Conservation (phyloP, 2,888 invertebrate species). For the Danaus chrysippus region DNA sequence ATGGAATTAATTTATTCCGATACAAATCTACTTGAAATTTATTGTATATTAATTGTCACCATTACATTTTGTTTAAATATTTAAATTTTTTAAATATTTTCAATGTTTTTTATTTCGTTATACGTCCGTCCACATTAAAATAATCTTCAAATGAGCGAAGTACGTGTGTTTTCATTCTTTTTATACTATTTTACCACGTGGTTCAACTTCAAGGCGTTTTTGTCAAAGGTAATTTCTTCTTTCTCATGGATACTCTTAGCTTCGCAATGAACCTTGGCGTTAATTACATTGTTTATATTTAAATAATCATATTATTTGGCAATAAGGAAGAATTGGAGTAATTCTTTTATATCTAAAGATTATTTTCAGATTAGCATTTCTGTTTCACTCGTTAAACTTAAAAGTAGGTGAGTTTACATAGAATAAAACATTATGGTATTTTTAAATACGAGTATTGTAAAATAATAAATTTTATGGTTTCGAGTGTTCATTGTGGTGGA, state of each 20-base stretch:
- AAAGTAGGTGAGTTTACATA: no score
- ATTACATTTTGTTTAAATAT: background rate
- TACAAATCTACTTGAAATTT: background rate
- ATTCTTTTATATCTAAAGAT: no score
- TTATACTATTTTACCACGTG: background rate
- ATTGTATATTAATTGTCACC: background rate
- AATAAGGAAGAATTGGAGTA: no score
- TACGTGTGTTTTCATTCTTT: conserved; percentile 2
- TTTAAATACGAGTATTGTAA: no score
- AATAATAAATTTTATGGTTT: no score
- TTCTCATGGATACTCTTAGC: background rate
- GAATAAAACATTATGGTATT: no score
- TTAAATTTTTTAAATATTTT: background rate
- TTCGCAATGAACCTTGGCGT: background rate
- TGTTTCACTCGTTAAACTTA: no score
- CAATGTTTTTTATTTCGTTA: background rate
- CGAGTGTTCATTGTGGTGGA: no score
- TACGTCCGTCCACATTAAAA: conserved; percentile 3
- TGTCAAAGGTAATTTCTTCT: background rate
- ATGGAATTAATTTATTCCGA: conserved; percentile 20
- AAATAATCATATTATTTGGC: no score
- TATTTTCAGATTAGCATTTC: no score
- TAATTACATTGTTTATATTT: no score
- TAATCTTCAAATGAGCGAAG: background rate
- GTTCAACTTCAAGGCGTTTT: background rate